These are phyloP conservation scores for Capitulum mitella DNA, from an alignment of 2,888 invertebrate species.

Conservation along the genomic window DNA sequence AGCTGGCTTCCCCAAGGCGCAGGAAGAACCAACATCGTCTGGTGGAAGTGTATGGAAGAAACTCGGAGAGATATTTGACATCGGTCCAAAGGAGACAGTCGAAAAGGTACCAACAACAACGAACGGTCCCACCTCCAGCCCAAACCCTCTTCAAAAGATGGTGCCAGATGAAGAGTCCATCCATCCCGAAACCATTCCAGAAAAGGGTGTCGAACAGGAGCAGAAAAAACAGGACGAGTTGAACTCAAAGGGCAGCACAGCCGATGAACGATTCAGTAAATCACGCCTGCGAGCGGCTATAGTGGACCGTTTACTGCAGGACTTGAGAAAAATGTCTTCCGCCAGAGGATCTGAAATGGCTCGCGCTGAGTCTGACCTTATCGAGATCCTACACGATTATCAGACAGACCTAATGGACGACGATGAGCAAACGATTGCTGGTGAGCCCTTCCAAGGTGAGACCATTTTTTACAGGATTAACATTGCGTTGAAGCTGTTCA, in stretches of 20 bases:
- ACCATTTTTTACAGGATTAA: too few relatives aligned
- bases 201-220: background rate
- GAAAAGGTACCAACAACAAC: background rate
- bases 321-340: background rate
- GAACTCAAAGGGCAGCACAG: background rate
- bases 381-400: slow-evolving; percentile 18
- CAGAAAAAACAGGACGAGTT: background rate
- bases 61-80: slow-evolving; percentile 6
- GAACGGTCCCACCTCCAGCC: background rate
- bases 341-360: background rate
- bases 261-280: background rate
- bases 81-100: background rate
- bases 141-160: background rate
- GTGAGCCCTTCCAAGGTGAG: background rate
- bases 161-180: background rate
- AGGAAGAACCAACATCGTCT: too few relatives aligned
- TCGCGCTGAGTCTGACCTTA: background rate
- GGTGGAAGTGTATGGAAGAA: background rate
- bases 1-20: too few relatives aligned
- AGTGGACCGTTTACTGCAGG: background rate
- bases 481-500: too few relatives aligned
- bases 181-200: too few relatives aligned
- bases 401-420: slow-evolving; percentile 5
- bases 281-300: background rate
- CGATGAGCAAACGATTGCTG: background rate